These are phyloP conservation scores for Chauna torquata DNA, from an alignment of 2,113 vertebrate genomes.

Conservation along the genomic window DNA sequence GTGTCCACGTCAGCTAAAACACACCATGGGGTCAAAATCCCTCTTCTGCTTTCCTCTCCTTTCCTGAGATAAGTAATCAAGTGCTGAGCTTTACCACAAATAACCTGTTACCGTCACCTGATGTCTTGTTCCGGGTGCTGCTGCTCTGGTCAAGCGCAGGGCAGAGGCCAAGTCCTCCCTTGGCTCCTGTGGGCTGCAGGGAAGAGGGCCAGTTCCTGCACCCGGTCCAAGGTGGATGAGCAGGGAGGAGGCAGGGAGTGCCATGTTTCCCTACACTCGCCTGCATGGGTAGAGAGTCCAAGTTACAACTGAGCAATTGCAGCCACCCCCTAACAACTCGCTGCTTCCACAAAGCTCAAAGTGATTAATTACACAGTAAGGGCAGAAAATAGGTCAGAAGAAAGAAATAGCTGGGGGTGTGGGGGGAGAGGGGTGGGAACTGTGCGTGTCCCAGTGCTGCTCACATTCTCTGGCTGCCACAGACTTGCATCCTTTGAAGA, in stretches of 20 bases:
- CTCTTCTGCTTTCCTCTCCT: background rate
- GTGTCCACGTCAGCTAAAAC: background rate
- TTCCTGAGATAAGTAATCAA: conserved; percentile 39
- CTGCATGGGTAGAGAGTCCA: background rate
- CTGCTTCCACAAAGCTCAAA: background rate
- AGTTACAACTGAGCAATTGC: background rate
- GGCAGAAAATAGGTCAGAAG: background rate
- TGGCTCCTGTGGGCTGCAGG: rapidly evolving
- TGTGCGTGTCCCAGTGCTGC: background rate
- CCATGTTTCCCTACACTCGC: background rate
- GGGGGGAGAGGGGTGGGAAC: background rate
- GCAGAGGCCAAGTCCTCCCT: background rate
- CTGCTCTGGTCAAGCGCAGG: background rate
- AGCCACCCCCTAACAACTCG: background rate
- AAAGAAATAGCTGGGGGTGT: background rate
- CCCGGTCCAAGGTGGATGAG: background rate
- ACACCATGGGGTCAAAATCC: rapidly evolving
- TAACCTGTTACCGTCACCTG: background rate
- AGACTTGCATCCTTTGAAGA: background rate
- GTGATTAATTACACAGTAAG: background rate
- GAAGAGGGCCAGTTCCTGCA: background rate
- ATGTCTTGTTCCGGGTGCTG: background rate
- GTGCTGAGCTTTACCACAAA: conserved; percentile 42
- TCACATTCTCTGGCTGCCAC: background rate
- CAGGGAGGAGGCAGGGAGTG: background rate